A percentile compares a stretch with the other conserved stretches of the same genome.
phyloP scores from a whole-genome alignment of 2,888 invertebrate species.

The Nineta flava region DNA sequence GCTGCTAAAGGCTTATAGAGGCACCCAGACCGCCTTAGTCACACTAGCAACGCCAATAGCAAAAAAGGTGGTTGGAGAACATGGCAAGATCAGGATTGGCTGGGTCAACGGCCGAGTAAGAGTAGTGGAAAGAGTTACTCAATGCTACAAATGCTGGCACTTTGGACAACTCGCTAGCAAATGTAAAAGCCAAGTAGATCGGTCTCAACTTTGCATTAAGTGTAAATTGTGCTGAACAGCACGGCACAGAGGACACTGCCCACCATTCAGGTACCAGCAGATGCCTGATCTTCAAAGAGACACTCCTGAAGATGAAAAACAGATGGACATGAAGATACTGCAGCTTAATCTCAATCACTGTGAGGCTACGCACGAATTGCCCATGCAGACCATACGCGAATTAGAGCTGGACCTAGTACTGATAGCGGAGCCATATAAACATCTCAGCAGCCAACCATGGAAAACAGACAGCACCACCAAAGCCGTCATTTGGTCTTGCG shows the following conservation, averaged over 20 bases:
- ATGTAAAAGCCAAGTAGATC: background rate
- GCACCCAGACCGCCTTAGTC: background rate
- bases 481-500: conserved; percentile 12
- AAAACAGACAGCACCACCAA: conserved; percentile 10
- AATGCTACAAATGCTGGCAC: background rate
- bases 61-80: background rate
- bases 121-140: background rate
- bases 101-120: conserved; percentile 1
- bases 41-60: background rate
- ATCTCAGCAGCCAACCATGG: conserved; percentile 10
- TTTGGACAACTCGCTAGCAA: background rate
- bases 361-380: conserved; percentile 10
- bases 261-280: conserved; percentile 8
- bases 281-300: conserved; percentile 10
- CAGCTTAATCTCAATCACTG: conserved; percentile 14
- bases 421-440: conserved; percentile 11
- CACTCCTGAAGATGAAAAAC: conserved; percentile 6
- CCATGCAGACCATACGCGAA: conserved; percentile 9
- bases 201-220: background rate
- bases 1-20: background rate
- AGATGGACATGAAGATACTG: conserved; percentile 10
- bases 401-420: conserved; percentile 8
- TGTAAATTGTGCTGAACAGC: background rate
- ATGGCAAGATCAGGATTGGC: conserved; percentile 6
- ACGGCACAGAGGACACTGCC: background rate